These are phyloP conservation scores for Brachionus rotundiformis DNA, from an alignment of 1,140 invertebrate genomes.

Conservation along the genomic window DNA sequence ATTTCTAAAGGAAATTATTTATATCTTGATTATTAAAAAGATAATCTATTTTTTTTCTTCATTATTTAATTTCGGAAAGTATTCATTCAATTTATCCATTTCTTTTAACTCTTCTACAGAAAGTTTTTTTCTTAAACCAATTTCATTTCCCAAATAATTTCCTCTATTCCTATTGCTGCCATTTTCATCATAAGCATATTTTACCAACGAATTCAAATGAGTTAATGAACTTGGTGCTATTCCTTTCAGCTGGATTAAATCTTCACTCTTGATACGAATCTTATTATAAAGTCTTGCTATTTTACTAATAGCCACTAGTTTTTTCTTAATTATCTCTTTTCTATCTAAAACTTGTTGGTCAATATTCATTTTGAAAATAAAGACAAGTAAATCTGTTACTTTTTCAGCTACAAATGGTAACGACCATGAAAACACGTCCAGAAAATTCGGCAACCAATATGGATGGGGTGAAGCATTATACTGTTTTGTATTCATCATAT, in stretches of 20 bases:
- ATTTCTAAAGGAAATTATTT: neutral
- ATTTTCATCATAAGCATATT: neutral
- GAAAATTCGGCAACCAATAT: slow-evolving; percentile 99
- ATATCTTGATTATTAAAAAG: neutral
- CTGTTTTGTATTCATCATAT: slow-evolving; percentile 99
- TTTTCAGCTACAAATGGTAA: slow-evolving; percentile 99
- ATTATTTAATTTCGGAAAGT: slow-evolving; percentile 80
- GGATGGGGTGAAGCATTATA: slow-evolving; percentile 99
- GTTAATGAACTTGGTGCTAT: slow-evolving; percentile 28
- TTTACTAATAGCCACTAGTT: slow-evolving; percentile 1
- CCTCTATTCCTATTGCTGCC: neutral
- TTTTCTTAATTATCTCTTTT: slow-evolving; percentile 91
- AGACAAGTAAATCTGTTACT: slow-evolving; percentile 66
- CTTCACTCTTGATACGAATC: neutral
- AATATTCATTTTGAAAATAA: slow-evolving; percentile 33
- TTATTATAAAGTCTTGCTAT: slow-evolving; percentile 17
- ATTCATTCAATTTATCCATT: slow-evolving; percentile 96
- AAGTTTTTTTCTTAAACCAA: slow-evolving; percentile 54
- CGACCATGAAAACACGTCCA: slow-evolving; percentile 99
- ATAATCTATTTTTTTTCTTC: neutral
- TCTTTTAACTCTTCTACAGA: slow-evolving; percentile 96
- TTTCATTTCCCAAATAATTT: neutral
- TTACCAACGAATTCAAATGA: slow-evolving; percentile 31
- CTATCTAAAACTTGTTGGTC: slow-evolving; percentile 70
- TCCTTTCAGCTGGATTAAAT: slow-evolving; percentile 28